phyloP scores from a whole-genome alignment of 1,140 invertebrate species.

The Macrobrachium rosenbergii region DNA sequence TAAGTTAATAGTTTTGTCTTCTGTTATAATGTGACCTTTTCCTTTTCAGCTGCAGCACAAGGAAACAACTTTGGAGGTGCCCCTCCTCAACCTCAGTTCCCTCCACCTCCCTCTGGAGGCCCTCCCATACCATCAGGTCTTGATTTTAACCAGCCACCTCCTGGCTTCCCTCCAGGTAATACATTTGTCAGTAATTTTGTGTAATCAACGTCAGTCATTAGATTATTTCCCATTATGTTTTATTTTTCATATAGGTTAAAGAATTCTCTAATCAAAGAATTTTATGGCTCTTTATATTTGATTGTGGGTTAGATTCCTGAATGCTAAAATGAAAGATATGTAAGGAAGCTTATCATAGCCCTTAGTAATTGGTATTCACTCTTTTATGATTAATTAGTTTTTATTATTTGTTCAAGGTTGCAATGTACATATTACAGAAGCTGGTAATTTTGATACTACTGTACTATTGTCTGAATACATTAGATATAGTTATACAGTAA shows the following conservation, averaged over 20 bases:
- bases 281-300: not conserved
- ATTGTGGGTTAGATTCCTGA: not conserved
- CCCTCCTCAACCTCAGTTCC: constrained; percentile 62
- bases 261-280: not conserved
- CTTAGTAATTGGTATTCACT: no score
- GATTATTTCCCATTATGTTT: not conserved
- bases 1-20: not conserved
- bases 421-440: no score
- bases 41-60: constrained; percentile 38
- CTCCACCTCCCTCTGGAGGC: constrained; percentile 57
- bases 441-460: no score
- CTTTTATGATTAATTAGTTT: no score
- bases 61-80: constrained; percentile 48
- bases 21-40: not conserved
- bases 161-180: constrained; percentile 69
- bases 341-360: not conserved
- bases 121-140: constrained; percentile 64
- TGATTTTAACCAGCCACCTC: constrained; percentile 76
- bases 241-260: not conserved
- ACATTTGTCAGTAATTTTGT: not conserved
- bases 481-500: no score
- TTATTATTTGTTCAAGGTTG: no score
- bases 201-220: not conserved
- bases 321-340: not conserved
- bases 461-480: no score